Evolutionary conservation across 1,140 invertebrate genomes (phyloP).

Genomic region (Sarcophaga peregrina): DNA sequence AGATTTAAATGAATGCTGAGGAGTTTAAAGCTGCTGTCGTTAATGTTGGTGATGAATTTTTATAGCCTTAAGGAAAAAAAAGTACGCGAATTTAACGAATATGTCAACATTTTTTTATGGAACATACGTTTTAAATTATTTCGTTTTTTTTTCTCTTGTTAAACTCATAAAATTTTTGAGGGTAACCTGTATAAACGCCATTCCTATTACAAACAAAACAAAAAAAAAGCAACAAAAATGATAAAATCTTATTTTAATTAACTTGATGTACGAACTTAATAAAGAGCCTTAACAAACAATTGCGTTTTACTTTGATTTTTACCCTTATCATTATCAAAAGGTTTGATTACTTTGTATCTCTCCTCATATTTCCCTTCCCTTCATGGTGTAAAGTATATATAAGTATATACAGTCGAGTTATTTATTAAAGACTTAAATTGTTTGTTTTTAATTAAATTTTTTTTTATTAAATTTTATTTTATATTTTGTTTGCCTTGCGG

Average conservation of each 20-base stretch:
- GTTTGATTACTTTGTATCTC: not conserved
- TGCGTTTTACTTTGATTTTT: constrained; percentile 1
- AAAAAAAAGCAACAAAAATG: not conserved
- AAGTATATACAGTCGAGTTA: not conserved
- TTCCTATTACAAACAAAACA: too few relatives aligned
- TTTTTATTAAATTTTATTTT: too few relatives aligned
- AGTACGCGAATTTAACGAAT: not conserved
- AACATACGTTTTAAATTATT: not conserved
- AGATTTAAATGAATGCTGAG: not conserved
- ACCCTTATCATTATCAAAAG: constrained; percentile 8
- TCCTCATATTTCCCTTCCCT: not conserved
- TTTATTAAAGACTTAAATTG: constrained; percentile 33
- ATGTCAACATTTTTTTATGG: not conserved
- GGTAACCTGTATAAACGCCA: not conserved
- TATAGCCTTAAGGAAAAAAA: not conserved
- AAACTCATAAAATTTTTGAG: not conserved
- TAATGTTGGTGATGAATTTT: constrained; percentile 6
- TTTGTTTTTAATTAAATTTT: constrained; percentile 34
- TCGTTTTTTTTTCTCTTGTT: not conserved
- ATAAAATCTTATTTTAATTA: constrained; percentile 35
- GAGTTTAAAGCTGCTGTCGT: not conserved
- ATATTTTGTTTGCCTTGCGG: too few relatives aligned
- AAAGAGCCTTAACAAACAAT: constrained; percentile 24
- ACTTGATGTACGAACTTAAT: constrained; percentile 1
- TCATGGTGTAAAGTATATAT: not conserved